These are phyloP conservation scores for Anarrhichthys ocellatus DNA, from an alignment of 2,113 vertebrate species.

Conservation along the genomic window DNA sequence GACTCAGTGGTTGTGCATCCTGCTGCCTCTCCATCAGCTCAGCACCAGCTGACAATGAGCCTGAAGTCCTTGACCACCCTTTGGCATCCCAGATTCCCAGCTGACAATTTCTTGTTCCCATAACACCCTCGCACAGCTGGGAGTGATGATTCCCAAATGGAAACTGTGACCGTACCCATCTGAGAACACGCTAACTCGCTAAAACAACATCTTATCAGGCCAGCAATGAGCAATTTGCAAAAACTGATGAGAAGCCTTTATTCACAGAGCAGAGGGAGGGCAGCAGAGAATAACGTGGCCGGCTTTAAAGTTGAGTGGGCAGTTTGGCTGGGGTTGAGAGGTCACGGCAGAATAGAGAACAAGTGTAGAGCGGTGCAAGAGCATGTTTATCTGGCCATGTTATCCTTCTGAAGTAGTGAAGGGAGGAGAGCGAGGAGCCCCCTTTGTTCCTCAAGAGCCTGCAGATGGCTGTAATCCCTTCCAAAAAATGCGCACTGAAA, in stretches of 20 bases:
- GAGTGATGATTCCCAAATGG: conserved; percentile 45
- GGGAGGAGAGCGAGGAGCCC: conserved; percentile 71
- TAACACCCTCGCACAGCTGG: conserved; percentile 66
- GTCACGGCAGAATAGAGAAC: conserved; percentile 69
- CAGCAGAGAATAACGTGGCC: conserved; percentile 31
- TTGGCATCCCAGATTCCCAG: conserved; percentile 68
- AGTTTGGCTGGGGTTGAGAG: conserved; percentile 62
- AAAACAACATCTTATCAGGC: background rate
- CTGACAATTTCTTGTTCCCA: conserved; percentile 70
- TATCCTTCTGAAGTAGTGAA: conserved; percentile 77
- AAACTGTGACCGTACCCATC: conserved; percentile 49
- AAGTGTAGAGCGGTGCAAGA: conserved; percentile 52
- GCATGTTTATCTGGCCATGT: conserved; percentile 77
- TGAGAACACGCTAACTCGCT: conserved; percentile 6
- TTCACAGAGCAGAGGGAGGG: background rate
- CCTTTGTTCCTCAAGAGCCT: conserved; percentile 85
- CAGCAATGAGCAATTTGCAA: background rate
- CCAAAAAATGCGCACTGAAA: conserved; percentile 81
- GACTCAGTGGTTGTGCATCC: conserved; percentile 56
- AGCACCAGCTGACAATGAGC: conserved; percentile 63
- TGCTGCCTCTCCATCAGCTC: conserved; percentile 52
- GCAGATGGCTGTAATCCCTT: conserved; percentile 87
- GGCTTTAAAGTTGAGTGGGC: conserved; percentile 59
- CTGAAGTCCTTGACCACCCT: conserved; percentile 38
- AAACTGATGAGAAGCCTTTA: background rate